These are phyloP conservation scores for Vulpes lagopus DNA, from an alignment of 2,113 vertebrate species.

Conservation along the genomic window DNA sequence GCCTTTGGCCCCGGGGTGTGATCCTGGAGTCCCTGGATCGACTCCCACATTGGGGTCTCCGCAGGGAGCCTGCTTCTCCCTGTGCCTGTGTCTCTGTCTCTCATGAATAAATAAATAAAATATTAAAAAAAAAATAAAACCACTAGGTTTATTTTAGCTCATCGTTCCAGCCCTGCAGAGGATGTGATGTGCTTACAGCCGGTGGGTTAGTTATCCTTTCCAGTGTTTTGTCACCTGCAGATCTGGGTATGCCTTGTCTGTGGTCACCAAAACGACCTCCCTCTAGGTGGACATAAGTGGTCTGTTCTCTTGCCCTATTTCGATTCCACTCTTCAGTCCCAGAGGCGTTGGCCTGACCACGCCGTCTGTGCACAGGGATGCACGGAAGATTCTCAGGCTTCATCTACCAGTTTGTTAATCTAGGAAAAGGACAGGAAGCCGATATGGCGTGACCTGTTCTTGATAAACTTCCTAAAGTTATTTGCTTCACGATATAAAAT, in stretches of 20 bases:
- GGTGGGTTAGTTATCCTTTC: background rate
- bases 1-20: too few relatives aligned
- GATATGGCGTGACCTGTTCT: background rate
- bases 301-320: constrained; percentile 16
- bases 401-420: background rate
- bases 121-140: background rate
- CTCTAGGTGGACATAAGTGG: background rate
- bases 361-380: too few relatives aligned
- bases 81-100: too few relatives aligned
- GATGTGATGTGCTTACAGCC: background rate
- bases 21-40: too few relatives aligned
- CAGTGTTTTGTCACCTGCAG: constrained; percentile 15
- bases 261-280: background rate
- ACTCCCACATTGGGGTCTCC: too few relatives aligned
- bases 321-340: background rate
- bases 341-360: background rate
- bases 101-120: too few relatives aligned
- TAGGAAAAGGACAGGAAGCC: background rate
- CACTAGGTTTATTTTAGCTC: background rate
- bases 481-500: constrained; percentile 27
- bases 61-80: too few relatives aligned
- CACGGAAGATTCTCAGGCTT: background rate
- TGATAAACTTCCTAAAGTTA: background rate
- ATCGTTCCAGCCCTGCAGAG: background rate
- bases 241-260: background rate